Evolutionary conservation across 2,797 vertebrate species (phyloP), one percentile per base, ranked within the genome.

Genomic region (Crypturellus tataupa): DNA sequence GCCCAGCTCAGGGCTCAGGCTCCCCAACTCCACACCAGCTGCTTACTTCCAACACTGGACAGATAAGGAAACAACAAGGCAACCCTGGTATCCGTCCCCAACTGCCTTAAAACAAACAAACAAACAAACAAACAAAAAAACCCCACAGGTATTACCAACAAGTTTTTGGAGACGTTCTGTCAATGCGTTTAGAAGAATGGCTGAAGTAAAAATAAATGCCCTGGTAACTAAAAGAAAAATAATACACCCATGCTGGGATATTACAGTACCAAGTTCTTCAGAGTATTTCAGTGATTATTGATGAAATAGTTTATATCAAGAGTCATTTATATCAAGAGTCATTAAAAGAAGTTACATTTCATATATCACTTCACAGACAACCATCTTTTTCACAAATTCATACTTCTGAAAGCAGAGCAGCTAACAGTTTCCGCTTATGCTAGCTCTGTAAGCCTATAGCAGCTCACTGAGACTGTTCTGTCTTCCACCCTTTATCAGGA

Each of bases 81-180:
- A 68, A 27, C 21, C 10, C 11, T 37, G 4, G 2, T 42, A 9
- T 3, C 56, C 71, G 39, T 29, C 35, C 58, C n/a, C 42, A 5
- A 19, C 23, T 51, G 19, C 27, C 0, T n/a, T n/a, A n/a, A 37
- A 37, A 37, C 7, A 37, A 37, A 37, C 7, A 37, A 10, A 10
- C 37, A 87, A 65, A n/a, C n/a, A n/a, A 39, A 39, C 10, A 39
- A 39, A 39, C 8, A 39, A 39, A 39, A 39, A 39, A 39, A 8
- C 10, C 37, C 37, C 10, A 3, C 40, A 83, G n/a, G 29, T 65
- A 6, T 9, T 83, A 4, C 46, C 60, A 69, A 35, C 27, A 68
- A 31, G 17, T 4, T 63, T 58, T 53, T 86, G 21, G 39, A 89
- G 42, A 31, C 55, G 10, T 24, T 49, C 25, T 76, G 1, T 4